These are phyloP conservation scores for Amphiprion ocellaris DNA, from an alignment of 2,113 vertebrate genomes.

Conservation along the genomic window DNA sequence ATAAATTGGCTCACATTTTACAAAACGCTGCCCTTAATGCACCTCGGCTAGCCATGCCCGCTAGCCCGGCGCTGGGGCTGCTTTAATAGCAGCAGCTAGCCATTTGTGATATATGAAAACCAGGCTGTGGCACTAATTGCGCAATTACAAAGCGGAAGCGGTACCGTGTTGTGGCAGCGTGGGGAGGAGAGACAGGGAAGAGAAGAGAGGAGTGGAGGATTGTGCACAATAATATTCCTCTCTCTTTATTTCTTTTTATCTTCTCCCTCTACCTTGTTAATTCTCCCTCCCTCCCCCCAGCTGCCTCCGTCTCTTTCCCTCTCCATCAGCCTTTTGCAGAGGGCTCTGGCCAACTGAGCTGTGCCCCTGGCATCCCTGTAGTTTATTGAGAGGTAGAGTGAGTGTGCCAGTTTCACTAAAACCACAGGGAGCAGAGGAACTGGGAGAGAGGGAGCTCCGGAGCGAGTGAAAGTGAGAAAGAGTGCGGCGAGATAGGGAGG, in stretches of 20 bases:
- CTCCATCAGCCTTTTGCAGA: constrained; percentile 19
- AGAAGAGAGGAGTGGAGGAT: constrained; percentile 23
- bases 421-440: constrained; percentile 58
- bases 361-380: constrained; percentile 47
- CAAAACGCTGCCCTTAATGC: constrained; percentile 96
- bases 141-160: constrained; percentile 98
- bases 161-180: constrained; percentile 87
- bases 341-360: constrained; percentile 27
- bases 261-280: constrained; percentile 41
- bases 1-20: constrained; percentile 97
- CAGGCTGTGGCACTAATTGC: constrained; percentile 96
- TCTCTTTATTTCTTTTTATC: constrained; percentile 37
- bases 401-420: constrained; percentile 71
- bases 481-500: constrained; percentile 31
- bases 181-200: constrained; percentile 69
- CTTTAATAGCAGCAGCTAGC: constrained; percentile 82
- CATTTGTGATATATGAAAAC: constrained; percentile 97
- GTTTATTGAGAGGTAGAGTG: constrained; percentile 59
- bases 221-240: constrained; percentile 43
- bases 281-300: constrained; percentile 20
- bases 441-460: constrained; percentile 38
- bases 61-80: constrained; percentile 68
- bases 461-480: constrained; percentile 41
- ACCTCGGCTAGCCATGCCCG: constrained; percentile 77
- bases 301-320: neutral